phyloP scores from a whole-genome alignment of 2,797 vertebrate species.

The Ctenosaura bakeri region DNA sequence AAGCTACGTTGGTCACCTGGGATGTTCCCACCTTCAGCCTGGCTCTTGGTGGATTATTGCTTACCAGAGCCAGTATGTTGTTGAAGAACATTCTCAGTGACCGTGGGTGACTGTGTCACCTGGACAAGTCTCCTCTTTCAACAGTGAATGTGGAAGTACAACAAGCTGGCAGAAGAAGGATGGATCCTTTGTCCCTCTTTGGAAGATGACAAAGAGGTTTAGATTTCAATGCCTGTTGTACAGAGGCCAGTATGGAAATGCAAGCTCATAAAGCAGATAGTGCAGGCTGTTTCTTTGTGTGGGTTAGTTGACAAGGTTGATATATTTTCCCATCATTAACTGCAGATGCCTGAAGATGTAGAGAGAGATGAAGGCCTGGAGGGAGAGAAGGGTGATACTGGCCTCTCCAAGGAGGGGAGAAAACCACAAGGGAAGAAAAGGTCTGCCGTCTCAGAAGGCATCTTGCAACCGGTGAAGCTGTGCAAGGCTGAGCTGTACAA shows the following conservation, averaged over 20 bases:
- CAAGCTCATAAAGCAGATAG: background rate
- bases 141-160: too few relatives aligned
- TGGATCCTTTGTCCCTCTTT: background rate
- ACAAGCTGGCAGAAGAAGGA: too few relatives aligned
- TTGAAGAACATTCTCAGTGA: too few relatives aligned
- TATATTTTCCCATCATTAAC: background rate
- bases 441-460: conserved; percentile 34
- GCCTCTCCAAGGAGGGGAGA: background rate
- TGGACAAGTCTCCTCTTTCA: too few relatives aligned
- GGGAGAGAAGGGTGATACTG: background rate
- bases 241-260: background rate
- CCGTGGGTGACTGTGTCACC: too few relatives aligned
- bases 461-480: conserved; percentile 85
- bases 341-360: conserved; percentile 46
- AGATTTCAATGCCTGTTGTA: background rate
- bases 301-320: background rate
- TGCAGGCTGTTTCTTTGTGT: background rate
- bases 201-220: background rate
- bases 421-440: conserved; percentile 27
- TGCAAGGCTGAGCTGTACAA: conserved; percentile 89
- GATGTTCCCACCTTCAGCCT: too few relatives aligned
- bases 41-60: too few relatives aligned
- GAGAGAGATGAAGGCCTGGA: conserved; percentile 15
- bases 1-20: too few relatives aligned
- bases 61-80: too few relatives aligned